Evolutionary conservation across 2,113 vertebrate species (phyloP).

Genomic region (Odontesthes bonariensis): DNA sequence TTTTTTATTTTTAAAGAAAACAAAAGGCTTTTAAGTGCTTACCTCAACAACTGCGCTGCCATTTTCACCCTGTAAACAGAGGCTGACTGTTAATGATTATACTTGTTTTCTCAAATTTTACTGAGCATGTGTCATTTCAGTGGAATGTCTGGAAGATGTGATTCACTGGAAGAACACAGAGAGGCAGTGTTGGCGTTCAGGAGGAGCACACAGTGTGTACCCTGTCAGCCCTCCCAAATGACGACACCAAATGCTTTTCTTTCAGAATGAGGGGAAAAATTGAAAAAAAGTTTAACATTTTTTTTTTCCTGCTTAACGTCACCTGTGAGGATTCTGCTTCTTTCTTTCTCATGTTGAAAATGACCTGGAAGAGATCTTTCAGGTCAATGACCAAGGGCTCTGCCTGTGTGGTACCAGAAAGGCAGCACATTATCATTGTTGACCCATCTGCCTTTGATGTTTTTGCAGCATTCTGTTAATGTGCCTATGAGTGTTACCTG

Average conservation of each 20-base stretch:
- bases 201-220: slow-evolving; percentile 4
- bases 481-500: slow-evolving; percentile 82
- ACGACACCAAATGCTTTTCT: slow-evolving; percentile 27
- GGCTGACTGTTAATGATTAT: slow-evolving; percentile 35
- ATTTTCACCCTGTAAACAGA: slow-evolving; percentile 76
- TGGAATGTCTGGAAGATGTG: slow-evolving; percentile 53
- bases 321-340: slow-evolving; percentile 88
- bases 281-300: background rate
- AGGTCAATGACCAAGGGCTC: slow-evolving; percentile 94
- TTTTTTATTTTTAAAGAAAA: background rate
- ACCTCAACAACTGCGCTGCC: slow-evolving; percentile 74
- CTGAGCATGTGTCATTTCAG: slow-evolving; percentile 31
- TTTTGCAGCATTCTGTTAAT: no score
- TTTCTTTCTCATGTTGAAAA: slow-evolving; percentile 94
- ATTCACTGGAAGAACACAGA: slow-evolving; percentile 60
- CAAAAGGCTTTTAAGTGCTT: slow-evolving; percentile 30
- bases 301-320: background rate
- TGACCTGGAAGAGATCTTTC: slow-evolving; percentile 96
- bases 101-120: slow-evolving; percentile 31
- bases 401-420: slow-evolving; percentile 79
- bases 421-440: background rate
- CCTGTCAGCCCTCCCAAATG: slow-evolving; percentile 19
- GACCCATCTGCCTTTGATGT: background rate
- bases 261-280: slow-evolving; percentile 35
- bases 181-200: slow-evolving; percentile 59